These are phyloP conservation scores for Choloepus hoffmanni DNA, from an alignment of 2,113 vertebrate species.

Conservation along the genomic window DNA sequence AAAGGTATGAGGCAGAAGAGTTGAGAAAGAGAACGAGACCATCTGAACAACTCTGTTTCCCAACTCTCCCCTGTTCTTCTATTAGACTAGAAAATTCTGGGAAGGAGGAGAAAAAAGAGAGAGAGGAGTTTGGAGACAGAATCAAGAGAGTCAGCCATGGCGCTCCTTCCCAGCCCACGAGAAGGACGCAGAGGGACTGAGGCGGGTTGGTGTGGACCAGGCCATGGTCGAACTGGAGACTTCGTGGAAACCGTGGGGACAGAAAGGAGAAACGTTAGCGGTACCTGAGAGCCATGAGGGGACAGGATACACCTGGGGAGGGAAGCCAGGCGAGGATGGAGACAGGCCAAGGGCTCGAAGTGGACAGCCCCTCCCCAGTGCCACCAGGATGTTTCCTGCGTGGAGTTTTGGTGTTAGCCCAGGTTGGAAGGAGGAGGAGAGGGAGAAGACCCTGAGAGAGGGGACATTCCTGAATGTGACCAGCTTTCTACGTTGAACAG, in stretches of 20 bases:
- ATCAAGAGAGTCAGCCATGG: neutral
- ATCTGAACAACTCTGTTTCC: neutral
- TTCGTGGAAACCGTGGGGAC: neutral
- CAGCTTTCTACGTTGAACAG: neutral
- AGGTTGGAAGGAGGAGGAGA: neutral
- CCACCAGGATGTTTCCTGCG: fast-evolving
- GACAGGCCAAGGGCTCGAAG: neutral
- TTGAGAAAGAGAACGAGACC: neutral
- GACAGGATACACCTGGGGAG: neutral
- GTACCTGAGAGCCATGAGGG: neutral
- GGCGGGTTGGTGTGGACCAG: neutral
- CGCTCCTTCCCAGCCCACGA: fast-evolving
- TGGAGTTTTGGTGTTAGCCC: neutral
- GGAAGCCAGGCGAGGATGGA: neutral
- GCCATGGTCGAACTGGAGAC: neutral
- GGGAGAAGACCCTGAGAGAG: neutral
- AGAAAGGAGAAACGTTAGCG: too few species aligned
- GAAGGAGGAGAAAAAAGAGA: neutral
- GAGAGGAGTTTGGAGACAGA: neutral
- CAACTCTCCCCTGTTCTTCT: neutral
- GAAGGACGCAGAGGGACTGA: neutral
- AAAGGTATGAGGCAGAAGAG: neutral
- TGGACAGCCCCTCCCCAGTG: neutral
- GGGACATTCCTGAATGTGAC: too few species aligned
- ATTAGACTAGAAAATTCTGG: conserved; percentile 27